phyloP scores from a whole-genome alignment of 2,113 vertebrate genomes.

The Pluvialis apricaria region DNA sequence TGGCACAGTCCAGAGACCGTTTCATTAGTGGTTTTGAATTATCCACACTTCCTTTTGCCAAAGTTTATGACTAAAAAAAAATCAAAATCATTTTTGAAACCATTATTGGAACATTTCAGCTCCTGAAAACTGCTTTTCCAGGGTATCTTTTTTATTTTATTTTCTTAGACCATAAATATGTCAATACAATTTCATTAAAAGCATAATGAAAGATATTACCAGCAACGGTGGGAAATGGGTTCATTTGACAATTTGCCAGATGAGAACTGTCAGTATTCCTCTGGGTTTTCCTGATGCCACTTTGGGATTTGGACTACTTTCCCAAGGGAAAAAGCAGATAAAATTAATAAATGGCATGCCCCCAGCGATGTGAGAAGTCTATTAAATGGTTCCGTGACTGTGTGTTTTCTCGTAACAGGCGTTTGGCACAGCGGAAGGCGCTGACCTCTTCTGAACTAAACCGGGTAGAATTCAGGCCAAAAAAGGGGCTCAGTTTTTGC shows the following conservation, averaged over 20 bases:
- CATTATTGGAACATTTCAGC: slow-evolving; percentile 20
- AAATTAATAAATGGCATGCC: not conserved
- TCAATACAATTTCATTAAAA: slow-evolving; percentile 39
- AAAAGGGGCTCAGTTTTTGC: not conserved
- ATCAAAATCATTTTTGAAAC: not conserved
- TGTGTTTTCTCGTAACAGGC: not conserved
- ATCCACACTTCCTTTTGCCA: not conserved
- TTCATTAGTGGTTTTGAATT: slow-evolving; percentile 9
- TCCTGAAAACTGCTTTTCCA: not conserved
- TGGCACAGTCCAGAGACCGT: not conserved
- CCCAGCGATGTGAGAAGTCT: not conserved
- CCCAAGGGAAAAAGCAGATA: not conserved
- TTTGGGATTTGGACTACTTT: not conserved
- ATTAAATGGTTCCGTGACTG: not conserved
- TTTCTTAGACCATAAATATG: slow-evolving; percentile 20
- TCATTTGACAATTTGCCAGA: not conserved
- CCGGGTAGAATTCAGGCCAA: not conserved
- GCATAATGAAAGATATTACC: slow-evolving; percentile 15
- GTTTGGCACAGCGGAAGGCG: not conserved
- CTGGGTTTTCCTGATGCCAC: not conserved
- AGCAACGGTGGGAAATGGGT: not conserved
- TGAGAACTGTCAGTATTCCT: not conserved
- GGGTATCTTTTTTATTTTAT: not conserved
- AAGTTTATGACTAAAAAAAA: slow-evolving; percentile 1
- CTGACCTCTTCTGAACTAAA: not conserved